Evolutionary conservation across 2,797 vertebrate species (phyloP).

Genomic region (Anabacerthia variegaticeps): DNA sequence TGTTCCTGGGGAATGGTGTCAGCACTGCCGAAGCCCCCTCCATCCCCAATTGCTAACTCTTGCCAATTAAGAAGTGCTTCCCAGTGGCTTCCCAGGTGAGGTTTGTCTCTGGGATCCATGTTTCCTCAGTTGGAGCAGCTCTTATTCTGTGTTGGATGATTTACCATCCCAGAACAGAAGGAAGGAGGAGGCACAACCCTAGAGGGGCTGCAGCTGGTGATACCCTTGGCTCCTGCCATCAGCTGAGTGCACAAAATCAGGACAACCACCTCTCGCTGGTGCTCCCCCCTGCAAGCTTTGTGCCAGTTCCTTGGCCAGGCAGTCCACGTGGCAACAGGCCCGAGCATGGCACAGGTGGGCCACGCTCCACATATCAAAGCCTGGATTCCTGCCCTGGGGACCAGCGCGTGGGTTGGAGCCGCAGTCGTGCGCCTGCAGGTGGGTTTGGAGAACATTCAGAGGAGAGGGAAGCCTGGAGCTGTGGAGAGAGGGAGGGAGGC

Average conservation of each 20-base stretch:
- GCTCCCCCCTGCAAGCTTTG: neutral
- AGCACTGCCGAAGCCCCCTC: neutral
- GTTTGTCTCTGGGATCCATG: neutral
- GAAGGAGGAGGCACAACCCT: neutral
- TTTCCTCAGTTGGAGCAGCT: neutral
- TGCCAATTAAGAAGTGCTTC: neutral
- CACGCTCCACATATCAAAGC: neutral
- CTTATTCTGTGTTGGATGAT: neutral
- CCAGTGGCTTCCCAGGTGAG: neutral
- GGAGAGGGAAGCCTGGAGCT: neutral
- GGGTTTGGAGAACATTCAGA: neutral
- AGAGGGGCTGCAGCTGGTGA: neutral
- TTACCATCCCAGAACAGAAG: neutral
- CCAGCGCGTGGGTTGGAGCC: neutral
- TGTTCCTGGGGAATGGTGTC: fast-evolving
- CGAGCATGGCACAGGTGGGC: neutral
- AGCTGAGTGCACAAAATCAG: fast-evolving
- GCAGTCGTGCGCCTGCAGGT: neutral
- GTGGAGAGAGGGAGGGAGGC: neutral
- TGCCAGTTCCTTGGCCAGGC: neutral
- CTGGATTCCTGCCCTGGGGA: neutral
- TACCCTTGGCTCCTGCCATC: fast-evolving
- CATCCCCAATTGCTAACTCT: neutral
- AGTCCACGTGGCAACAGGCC: neutral
- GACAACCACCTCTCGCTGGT: neutral